These are phyloP conservation scores for Dreissena rostriformis DNA, from an alignment of 1,140 invertebrate species.

Conservation along the genomic window DNA sequence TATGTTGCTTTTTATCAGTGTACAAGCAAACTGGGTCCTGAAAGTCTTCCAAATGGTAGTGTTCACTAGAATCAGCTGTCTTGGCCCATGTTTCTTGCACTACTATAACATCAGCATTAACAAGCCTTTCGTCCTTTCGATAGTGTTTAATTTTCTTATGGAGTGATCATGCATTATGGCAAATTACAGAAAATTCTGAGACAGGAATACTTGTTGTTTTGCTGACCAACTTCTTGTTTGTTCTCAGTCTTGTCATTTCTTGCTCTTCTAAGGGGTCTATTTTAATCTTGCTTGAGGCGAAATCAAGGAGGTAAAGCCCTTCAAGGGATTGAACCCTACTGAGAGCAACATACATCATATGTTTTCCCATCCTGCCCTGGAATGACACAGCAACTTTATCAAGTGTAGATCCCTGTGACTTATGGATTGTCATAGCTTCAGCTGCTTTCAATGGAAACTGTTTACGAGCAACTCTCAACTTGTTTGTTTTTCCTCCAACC, in stretches of 20 bases:
- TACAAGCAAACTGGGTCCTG: not conserved
- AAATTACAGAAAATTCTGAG: not conserved
- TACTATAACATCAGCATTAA: constrained; percentile 15
- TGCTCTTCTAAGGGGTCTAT: constrained; percentile 26
- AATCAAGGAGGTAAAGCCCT: constrained; percentile 41
- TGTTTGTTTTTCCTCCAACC: constrained; percentile 27
- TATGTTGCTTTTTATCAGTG: not conserved
- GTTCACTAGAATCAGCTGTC: not conserved
- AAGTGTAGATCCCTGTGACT: constrained; percentile 40
- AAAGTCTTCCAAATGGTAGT: constrained; percentile 23
- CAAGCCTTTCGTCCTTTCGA: constrained; percentile 7
- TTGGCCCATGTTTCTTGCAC: constrained; percentile 39
- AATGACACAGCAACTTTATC: constrained; percentile 40
- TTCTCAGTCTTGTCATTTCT: constrained; percentile 23
- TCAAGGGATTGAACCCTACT: constrained; percentile 32
- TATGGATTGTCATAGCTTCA: constrained; percentile 50
- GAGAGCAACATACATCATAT: constrained; percentile 52
- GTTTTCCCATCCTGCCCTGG: constrained; percentile 24
- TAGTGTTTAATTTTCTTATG: constrained; percentile 25
- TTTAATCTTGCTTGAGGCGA: constrained; percentile 26
- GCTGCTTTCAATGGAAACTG: constrained; percentile 50
- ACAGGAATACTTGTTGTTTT: not conserved
- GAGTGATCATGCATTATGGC: constrained; percentile 38
- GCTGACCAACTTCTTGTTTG: constrained; percentile 4
- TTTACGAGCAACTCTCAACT: constrained; percentile 36